phyloP scores from a whole-genome alignment of 2,888 invertebrate species.

The Lepetodrilus schrolli region DNA sequence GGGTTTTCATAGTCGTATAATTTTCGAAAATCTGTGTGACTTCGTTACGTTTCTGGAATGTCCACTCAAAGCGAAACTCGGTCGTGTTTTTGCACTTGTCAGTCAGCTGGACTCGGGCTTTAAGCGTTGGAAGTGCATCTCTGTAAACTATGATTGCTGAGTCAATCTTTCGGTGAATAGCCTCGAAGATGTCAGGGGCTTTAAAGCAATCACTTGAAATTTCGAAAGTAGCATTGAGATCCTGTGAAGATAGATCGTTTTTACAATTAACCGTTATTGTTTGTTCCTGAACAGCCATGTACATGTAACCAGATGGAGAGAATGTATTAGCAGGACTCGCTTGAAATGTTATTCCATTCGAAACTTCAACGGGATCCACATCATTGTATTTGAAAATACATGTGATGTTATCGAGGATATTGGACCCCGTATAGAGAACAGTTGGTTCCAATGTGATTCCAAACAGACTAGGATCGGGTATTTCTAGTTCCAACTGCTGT shows the following conservation, averaged over 20 bases:
- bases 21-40: not conserved
- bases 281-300: not conserved
- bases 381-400: not conserved
- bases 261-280: constrained; percentile 20
- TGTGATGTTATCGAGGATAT: not conserved
- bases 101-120: not conserved
- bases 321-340: not conserved
- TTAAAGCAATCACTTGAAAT: constrained; percentile 29
- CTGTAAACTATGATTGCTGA: not conserved
- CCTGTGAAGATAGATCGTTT: constrained; percentile 1
- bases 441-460: not conserved
- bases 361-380: not conserved
- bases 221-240: not conserved
- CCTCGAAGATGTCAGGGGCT: constrained; percentile 20
- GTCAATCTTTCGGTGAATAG: not conserved
- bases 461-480: not conserved
- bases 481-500: not conserved
- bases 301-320: not conserved
- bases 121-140: not conserved
- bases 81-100: constrained; percentile 20
- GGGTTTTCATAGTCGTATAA: not conserved
- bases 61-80: not conserved
- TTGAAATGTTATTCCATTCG: not conserved
- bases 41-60: not conserved
- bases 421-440: not conserved